Evolutionary conservation across 53 echinoderm and acorn worm genomes (phyloP).

Genomic region (Antedon mediterranea): DNA sequence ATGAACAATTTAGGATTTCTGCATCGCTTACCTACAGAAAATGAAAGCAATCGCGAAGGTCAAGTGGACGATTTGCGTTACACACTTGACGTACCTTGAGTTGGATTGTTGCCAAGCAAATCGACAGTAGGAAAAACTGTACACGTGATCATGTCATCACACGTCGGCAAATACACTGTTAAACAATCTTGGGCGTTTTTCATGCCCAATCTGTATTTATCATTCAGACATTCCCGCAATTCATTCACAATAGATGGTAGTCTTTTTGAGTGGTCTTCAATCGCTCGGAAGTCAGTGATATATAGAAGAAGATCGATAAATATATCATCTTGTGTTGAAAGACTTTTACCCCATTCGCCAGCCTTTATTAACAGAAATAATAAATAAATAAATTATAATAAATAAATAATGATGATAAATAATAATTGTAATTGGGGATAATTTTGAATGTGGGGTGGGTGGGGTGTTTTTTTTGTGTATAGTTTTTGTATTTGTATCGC

Average conservation of each 20-base stretch:
- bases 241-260: conserved; percentile 1
- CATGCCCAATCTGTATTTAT: not conserved
- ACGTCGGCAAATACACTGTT: conserved; percentile 3
- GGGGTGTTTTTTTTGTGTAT: too few species aligned
- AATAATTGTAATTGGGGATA: too few species aligned
- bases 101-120: conserved; percentile 22
- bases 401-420: too few species aligned
- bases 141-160: conserved; percentile 25
- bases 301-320: conserved; percentile 18
- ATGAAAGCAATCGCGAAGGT: too few species aligned
- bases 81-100: conserved; percentile 7
- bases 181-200: conserved; percentile 2
- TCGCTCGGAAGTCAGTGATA: conserved; percentile 22
- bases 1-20: too few species aligned
- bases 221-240: conserved; percentile 12
- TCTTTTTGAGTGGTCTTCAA: conserved; percentile 14
- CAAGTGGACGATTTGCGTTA: too few species aligned
- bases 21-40: too few species aligned
- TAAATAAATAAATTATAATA: too few species aligned
- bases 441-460: too few species aligned
- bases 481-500: too few species aligned
- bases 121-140: conserved; percentile 19
- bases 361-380: not conserved
- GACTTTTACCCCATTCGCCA: not conserved
- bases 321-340: conserved; percentile 8